These are phyloP conservation scores for Lissocephala sabroskyi DNA, from an alignment of 2,888 invertebrate genomes.

Conservation along the genomic window DNA sequence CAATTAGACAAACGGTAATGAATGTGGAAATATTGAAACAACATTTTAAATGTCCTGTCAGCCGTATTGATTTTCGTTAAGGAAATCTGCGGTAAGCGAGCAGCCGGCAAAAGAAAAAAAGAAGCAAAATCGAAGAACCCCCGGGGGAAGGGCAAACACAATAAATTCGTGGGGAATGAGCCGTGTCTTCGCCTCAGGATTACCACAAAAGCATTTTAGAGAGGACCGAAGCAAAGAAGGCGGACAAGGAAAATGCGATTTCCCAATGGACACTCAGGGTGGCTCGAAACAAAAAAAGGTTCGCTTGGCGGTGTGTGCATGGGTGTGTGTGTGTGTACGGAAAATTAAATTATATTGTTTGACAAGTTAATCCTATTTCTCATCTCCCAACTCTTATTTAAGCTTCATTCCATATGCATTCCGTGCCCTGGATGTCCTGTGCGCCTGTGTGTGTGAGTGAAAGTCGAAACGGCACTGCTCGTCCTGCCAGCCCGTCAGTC, in stretches of 20 bases:
- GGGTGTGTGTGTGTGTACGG: constrained; percentile 39
- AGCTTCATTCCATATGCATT: constrained; percentile 66
- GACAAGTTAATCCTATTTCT: constrained; percentile 69
- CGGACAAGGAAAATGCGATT: neutral
- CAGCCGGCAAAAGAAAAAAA: too few relatives aligned
- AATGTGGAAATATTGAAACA: too few relatives aligned
- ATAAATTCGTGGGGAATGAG: too few relatives aligned
- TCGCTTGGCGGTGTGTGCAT: too few relatives aligned
- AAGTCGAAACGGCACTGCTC: neutral
- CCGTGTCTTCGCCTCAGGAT: constrained; percentile 18
- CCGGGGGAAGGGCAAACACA: too few relatives aligned
- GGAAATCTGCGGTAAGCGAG: too few relatives aligned
- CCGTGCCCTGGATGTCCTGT: too few relatives aligned
- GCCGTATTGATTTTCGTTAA: too few relatives aligned
- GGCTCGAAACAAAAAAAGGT: too few relatives aligned
- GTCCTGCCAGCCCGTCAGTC: constrained; percentile 1
- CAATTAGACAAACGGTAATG: too few relatives aligned
- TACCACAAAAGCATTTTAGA: constrained; percentile 45
- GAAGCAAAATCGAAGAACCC: too few relatives aligned
- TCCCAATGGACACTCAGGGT: neutral
- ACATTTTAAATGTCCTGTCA: too few relatives aligned
- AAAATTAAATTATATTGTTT: constrained; percentile 71
- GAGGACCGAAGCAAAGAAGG: constrained; percentile 2
- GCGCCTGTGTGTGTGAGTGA: constrained; percentile 14
- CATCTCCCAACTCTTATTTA: constrained; percentile 64